These are phyloP conservation scores for Bryconaethiops microstoma DNA, from an alignment of 2,797 vertebrate species.

Conservation along the genomic window DNA sequence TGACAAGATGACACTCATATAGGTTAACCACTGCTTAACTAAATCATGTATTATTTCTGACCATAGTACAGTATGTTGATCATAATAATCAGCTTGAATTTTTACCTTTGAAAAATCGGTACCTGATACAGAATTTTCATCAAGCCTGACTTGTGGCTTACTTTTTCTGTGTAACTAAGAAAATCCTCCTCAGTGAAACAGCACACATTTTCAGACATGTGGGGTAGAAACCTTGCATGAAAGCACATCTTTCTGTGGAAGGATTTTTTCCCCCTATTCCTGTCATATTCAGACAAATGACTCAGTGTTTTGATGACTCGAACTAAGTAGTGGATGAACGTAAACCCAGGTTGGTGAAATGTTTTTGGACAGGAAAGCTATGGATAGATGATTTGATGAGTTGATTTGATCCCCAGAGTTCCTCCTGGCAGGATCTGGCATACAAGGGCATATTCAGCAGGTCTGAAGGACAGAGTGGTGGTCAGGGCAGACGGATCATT, in stretches of 20 bases:
- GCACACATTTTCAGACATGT: background rate
- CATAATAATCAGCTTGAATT: too few relatives aligned
- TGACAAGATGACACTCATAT: too few relatives aligned
- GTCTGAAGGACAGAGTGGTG: conserved; percentile 48
- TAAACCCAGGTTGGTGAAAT: background rate
- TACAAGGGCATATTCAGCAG: conserved; percentile 41
- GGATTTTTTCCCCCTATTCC: background rate
- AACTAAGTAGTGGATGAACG: background rate
- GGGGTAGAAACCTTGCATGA: background rate
- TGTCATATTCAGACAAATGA: conserved; percentile 36
- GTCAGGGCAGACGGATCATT: conserved; percentile 48
- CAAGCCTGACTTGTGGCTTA: background rate
- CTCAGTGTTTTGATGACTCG: background rate
- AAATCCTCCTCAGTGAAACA: background rate
- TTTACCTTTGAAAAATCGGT: too few relatives aligned
- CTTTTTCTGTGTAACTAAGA: background rate
- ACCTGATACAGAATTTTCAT: too few relatives aligned
- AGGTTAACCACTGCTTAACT: too few relatives aligned
- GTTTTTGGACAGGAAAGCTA: background rate
- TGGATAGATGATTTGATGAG: conserved; percentile 34
- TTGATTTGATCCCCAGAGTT: conserved; percentile 31
- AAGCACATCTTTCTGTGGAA: background rate
- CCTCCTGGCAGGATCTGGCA: conserved; percentile 20
- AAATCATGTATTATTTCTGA: too few relatives aligned
- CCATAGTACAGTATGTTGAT: too few relatives aligned